Evolutionary conservation across 2,113 vertebrate genomes (phyloP).

Genomic region (Phylloscopus trochiloides): DNA sequence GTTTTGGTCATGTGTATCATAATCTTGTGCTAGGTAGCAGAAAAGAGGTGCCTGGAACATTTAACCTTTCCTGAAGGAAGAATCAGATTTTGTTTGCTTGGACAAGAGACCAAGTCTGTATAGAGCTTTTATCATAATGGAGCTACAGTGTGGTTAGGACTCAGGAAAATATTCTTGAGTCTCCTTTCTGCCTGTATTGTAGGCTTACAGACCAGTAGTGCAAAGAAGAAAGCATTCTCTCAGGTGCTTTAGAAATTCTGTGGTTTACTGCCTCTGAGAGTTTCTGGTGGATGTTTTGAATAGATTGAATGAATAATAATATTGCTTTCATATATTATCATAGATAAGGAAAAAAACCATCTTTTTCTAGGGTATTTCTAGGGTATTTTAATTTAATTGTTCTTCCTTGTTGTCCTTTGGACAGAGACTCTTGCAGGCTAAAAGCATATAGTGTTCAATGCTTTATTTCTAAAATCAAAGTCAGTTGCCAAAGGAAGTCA

Average conservation of each 20-base stretch:
- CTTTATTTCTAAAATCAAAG: background rate
- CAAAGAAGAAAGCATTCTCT: background rate
- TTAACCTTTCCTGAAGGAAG: background rate
- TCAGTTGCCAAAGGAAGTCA: background rate
- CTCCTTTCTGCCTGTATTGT: background rate
- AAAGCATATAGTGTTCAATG: background rate
- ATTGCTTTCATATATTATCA: background rate
- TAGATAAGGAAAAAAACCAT: fast-evolving
- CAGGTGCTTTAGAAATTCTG: background rate
- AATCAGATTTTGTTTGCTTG: background rate
- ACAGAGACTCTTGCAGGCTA: background rate
- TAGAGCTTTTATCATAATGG: background rate
- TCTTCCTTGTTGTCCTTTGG: background rate
- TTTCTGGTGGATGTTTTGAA: background rate
- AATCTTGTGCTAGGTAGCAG: background rate
- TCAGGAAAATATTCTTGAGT: background rate
- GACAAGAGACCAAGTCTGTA: background rate
- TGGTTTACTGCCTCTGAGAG: background rate
- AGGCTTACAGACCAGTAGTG: background rate
- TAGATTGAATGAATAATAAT: background rate
- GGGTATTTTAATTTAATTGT: background rate
- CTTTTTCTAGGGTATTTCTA: background rate
- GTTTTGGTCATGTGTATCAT: background rate
- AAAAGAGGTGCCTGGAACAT: background rate
- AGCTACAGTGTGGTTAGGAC: background rate